These are phyloP conservation scores for Leucania comma DNA, from an alignment of 2,888 invertebrate genomes.

Conservation along the genomic window DNA sequence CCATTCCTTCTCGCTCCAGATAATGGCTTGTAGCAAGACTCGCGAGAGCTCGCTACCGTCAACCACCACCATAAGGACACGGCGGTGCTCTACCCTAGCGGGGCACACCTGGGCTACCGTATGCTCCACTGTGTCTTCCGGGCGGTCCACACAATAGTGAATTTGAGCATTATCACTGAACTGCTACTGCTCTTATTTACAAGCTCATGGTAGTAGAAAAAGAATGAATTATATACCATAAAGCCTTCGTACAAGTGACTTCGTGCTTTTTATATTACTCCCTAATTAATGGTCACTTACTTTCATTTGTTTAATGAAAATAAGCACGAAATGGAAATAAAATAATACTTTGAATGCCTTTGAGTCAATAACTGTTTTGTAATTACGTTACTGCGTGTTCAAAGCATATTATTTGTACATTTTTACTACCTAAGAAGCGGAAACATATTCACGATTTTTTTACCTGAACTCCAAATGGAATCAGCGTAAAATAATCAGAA, in stretches of 20 bases:
- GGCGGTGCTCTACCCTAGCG: no score
- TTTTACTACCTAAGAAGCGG: constrained; percentile 7
- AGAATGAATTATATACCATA: no score
- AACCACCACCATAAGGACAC: no score
- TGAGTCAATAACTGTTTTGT: constrained; percentile 33
- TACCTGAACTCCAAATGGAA: neutral
- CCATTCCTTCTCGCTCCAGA: no score
- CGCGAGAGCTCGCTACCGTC: no score
- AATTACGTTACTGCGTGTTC: constrained; percentile 46
- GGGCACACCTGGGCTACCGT: no score
- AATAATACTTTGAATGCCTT: constrained; percentile 16
- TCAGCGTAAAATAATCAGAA: constrained; percentile 1
- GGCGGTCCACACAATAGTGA: no score
- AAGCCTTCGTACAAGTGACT: neutral
- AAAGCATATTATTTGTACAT: constrained; percentile 42
- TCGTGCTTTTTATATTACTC: constrained; percentile 12
- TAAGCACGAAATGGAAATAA: constrained; percentile 48
- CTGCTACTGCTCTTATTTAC: no score
- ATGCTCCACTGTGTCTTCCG: no score
- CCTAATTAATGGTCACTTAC: constrained; percentile 28
- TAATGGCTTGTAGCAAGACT: no score
- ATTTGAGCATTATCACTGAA: no score
- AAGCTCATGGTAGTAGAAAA: no score
- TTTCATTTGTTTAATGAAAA: constrained; percentile 36
- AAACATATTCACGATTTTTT: constrained; percentile 15